Conservation (phyloP, 2,888 invertebrate genomes). For the Mycalesis mineus region DNA sequence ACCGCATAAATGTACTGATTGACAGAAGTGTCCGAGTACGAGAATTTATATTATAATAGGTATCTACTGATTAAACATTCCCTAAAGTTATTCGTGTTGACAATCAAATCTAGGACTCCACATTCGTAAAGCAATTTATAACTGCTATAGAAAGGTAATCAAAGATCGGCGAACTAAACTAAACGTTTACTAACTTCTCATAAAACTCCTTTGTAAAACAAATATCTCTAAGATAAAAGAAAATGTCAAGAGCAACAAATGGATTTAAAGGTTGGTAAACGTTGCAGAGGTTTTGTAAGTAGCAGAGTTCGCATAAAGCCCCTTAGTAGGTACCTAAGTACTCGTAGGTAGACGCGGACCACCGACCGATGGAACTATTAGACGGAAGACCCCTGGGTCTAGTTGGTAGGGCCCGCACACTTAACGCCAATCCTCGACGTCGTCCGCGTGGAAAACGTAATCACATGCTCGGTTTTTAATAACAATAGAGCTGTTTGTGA, state of each 20-base stretch:
- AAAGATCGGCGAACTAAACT: too few relatives aligned
- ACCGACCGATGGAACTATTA: conserved; percentile 54
- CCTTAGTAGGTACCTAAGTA: conserved; percentile 31
- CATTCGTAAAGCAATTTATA: too few relatives aligned
- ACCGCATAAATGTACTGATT: too few relatives aligned
- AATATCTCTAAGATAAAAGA: conserved; percentile 38
- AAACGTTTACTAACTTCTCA: neutral
- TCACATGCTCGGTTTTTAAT: too few relatives aligned
- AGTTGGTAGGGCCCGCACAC: conserved; percentile 30
- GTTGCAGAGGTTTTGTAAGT: conserved; percentile 41
- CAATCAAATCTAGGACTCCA: too few relatives aligned
- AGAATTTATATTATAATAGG: too few relatives aligned
- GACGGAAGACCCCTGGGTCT: conserved; percentile 47
- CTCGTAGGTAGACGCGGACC: conserved; percentile 38
- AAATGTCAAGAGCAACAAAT: conserved; percentile 57
- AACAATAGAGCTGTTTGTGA: too few relatives aligned
- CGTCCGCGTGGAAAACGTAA: neutral
- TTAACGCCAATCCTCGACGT: too few relatives aligned
- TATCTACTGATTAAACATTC: too few relatives aligned
- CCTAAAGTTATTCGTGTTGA: too few relatives aligned
- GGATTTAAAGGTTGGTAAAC: conserved; percentile 37
- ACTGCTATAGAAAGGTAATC: too few relatives aligned
- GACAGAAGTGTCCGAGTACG: too few relatives aligned
- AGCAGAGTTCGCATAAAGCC: conserved; percentile 43
- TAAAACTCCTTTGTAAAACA: conserved; percentile 10